A percentile compares a stretch with the other conserved stretches of the same genome.
Evolutionary conservation across 2,888 invertebrate species (phyloP).

Genomic region (Pherbina coryleti): DNA sequence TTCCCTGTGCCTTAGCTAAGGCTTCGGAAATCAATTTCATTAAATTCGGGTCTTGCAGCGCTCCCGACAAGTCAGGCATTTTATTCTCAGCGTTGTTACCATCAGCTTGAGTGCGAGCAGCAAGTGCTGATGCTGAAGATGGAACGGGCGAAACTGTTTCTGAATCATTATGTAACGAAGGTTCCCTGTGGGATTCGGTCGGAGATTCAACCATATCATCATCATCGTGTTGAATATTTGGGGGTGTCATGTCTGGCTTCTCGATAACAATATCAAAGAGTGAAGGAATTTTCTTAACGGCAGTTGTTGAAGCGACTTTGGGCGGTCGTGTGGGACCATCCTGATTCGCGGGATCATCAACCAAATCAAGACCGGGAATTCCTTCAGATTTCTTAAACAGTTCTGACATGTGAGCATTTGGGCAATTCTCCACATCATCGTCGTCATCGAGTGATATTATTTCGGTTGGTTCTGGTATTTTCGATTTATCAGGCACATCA

Average conservation of each 20-base stretch:
- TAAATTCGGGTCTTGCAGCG: slow-evolving; percentile 63
- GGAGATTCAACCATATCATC: not conserved
- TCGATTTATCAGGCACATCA: slow-evolving; percentile 38
- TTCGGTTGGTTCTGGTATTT: slow-evolving; percentile 44
- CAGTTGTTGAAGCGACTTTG: slow-evolving; percentile 27
- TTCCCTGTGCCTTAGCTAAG: slow-evolving; percentile 59
- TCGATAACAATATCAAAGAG: slow-evolving; percentile 61
- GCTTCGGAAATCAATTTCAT: slow-evolving; percentile 63
- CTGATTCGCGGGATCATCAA: slow-evolving; percentile 61
- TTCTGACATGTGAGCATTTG: slow-evolving; percentile 51
- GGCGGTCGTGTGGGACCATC: slow-evolving; percentile 42
- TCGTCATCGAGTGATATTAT: slow-evolving; percentile 58
- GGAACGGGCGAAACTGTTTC: not conserved
- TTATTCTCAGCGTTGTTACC: not conserved
- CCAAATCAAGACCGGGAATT: slow-evolving; percentile 82
- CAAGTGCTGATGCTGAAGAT: slow-evolving; percentile 7
- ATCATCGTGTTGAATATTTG: not conserved
- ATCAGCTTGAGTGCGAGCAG: not conserved
- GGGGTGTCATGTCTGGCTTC: slow-evolving; percentile 48
- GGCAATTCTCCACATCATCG: slow-evolving; percentile 48
- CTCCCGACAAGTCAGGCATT: slow-evolving; percentile 56
- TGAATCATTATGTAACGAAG: not conserved
- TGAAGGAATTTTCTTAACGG: slow-evolving; percentile 58
- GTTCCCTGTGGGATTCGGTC: not conserved
- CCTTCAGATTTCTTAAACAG: slow-evolving; percentile 68